Conservation (phyloP, 64 coral and sea anemone genomes). For the Platygyra sinensis region DNA sequence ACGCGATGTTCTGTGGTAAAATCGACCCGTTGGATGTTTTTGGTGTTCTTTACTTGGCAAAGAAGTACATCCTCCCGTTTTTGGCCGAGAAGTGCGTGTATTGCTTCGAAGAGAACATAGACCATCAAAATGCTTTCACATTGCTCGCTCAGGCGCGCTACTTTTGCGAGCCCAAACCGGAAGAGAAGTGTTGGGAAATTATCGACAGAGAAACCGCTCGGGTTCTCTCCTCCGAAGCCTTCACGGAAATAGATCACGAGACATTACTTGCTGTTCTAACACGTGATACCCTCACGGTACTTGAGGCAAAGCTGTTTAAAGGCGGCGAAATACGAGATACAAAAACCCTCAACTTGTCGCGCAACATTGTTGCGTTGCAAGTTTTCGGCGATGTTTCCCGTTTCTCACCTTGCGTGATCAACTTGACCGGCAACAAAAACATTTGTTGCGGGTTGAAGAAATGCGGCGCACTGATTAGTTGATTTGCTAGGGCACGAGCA, state of each 20-base stretch:
- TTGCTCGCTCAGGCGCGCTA: constrained; percentile 82
- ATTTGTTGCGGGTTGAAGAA: too few relatives aligned
- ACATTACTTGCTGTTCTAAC: constrained; percentile 71
- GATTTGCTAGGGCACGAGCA: too few relatives aligned
- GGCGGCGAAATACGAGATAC: too few relatives aligned
- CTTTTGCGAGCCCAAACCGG: constrained; percentile 73
- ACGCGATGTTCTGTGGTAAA: constrained; percentile 68
- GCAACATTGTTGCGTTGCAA: too few relatives aligned
- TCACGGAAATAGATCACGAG: constrained; percentile 67
- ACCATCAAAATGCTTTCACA: constrained; percentile 83
- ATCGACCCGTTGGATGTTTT: constrained; percentile 76
- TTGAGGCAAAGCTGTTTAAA: constrained; percentile 82
- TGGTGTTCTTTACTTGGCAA: constrained; percentile 83
- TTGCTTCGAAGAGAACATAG: constrained; percentile 79
- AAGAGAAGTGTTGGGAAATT: constrained; percentile 90
- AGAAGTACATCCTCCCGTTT: constrained; percentile 91
- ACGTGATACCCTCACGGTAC: constrained; percentile 74
- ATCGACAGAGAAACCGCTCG: constrained; percentile 80
- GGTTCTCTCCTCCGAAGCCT: constrained; percentile 78
- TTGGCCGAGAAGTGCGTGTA: constrained; percentile 76
- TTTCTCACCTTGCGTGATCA: too few relatives aligned
- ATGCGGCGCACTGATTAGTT: too few relatives aligned
- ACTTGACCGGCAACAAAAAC: too few relatives aligned
- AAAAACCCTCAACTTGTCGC: too few relatives aligned
- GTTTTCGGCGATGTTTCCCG: too few relatives aligned